phyloP scores from a whole-genome alignment of 1,140 invertebrate genomes.

The Galleria mellonella region DNA sequence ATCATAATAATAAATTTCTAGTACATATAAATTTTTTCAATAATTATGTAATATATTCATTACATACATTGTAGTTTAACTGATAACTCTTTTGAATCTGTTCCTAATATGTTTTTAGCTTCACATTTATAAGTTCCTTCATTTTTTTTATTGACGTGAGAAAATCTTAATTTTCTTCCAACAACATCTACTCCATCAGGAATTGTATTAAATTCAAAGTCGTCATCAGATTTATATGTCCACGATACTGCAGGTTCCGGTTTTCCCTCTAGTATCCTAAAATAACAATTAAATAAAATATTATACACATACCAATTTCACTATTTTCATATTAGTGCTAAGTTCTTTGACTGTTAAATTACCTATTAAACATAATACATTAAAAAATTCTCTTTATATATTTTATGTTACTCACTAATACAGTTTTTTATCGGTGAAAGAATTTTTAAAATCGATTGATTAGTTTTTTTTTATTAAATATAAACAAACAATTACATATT shows the following conservation, averaged over 20 bases:
- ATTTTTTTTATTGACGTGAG: constrained; percentile 23
- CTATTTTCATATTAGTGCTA: too few species aligned
- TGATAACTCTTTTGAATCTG: constrained; percentile 15
- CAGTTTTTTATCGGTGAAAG: too few species aligned
- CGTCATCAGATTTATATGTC: constrained; percentile 21
- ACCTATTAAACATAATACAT: too few species aligned
- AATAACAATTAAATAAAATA: constrained; percentile 11
- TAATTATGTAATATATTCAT: neutral
- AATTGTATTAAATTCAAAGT: constrained; percentile 15
- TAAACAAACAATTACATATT: too few species aligned
- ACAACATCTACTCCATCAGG: constrained; percentile 29
- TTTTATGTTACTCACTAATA: too few species aligned
- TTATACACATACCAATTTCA: too few species aligned
- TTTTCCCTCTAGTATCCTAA: constrained; percentile 36
- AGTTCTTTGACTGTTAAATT: too few species aligned
- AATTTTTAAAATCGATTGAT: too few species aligned
- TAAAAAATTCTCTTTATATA: too few species aligned
- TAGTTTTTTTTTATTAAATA: too few species aligned
- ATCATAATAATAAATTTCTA: too few species aligned
- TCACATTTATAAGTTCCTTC: constrained; percentile 40
- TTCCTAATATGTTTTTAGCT: constrained; percentile 36
- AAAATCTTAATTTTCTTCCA: constrained; percentile 29
- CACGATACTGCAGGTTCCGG: constrained; percentile 36
- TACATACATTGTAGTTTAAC: constrained; percentile 31
- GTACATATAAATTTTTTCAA: too few species aligned